Percentiles rank a stretch among this genome's conserved stretches.
phyloP scores from a whole-genome alignment of 2,888 invertebrate genomes.

The Cotesia congregata region DNA sequence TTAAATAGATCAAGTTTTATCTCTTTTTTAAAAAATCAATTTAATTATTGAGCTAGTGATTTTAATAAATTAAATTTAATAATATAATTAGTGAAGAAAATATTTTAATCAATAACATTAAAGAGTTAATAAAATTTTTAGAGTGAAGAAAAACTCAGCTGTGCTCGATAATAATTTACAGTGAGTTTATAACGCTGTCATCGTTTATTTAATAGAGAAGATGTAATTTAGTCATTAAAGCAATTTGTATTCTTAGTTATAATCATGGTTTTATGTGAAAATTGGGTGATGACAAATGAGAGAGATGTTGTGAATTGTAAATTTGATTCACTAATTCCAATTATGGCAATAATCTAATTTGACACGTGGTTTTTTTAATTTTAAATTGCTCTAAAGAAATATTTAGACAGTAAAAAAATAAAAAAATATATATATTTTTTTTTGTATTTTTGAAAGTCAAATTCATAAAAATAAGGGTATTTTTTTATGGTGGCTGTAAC shows the following conservation, averaged over 20 bases:
- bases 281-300: neutral
- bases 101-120: neutral
- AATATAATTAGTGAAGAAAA: too few relatives aligned
- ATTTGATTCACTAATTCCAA: too few relatives aligned
- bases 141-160: neutral
- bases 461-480: too few relatives aligned
- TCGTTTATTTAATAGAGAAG: conserved; percentile 4
- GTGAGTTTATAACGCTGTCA: neutral
- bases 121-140: neutral
- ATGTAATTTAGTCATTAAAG: conserved; percentile 13
- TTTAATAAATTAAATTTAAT: too few relatives aligned
- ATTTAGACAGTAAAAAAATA: too few relatives aligned
- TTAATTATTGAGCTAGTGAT: neutral
- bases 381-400: too few relatives aligned
- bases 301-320: neutral
- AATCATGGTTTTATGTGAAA: conserved; percentile 2
- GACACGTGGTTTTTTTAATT: too few relatives aligned
- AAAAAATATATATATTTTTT: too few relatives aligned
- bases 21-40: neutral
- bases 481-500: too few relatives aligned
- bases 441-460: too few relatives aligned
- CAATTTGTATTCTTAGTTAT: neutral
- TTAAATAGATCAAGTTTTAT: neutral
- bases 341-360: too few relatives aligned
- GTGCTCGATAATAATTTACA: neutral